phyloP scores from a whole-genome alignment of 2,113 vertebrate genomes.

The Ranitomeya variabilis region DNA sequence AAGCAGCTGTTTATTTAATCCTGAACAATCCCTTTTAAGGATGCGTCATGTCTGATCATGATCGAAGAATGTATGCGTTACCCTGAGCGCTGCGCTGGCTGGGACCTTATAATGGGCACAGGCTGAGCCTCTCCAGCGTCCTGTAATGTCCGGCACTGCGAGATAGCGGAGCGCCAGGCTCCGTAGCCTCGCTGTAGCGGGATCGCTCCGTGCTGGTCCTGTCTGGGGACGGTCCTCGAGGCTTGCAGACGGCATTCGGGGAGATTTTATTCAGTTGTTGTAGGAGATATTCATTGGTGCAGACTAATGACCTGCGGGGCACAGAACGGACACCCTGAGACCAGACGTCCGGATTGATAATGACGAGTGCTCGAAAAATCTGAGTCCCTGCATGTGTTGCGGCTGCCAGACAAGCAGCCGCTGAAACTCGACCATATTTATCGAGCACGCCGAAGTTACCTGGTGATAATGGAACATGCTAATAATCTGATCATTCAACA shows the following conservation, averaged over 20 bases:
- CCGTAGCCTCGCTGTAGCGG: background rate
- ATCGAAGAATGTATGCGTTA: background rate
- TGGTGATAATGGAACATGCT: too few species aligned
- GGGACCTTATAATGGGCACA: background rate
- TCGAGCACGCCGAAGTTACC: too few species aligned
- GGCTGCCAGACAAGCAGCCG: too few species aligned
- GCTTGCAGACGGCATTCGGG: conserved; percentile 39
- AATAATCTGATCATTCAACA: too few species aligned
- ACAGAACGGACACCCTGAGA: background rate
- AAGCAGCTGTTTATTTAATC: too few species aligned
- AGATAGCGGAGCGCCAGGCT: background rate
- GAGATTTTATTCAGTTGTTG: conserved; percentile 60
- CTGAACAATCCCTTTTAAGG: background rate
- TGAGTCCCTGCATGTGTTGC: too few species aligned
- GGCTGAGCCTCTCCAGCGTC: background rate
- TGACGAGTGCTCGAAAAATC: too few species aligned
- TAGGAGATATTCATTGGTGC: conserved; percentile 64
- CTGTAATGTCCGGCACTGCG: background rate
- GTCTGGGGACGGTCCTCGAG: background rate
- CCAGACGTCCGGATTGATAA: background rate
- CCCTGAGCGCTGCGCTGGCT: background rate
- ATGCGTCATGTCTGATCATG: background rate
- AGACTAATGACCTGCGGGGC: conserved; percentile 55
- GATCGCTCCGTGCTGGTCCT: background rate
- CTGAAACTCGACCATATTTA: too few species aligned